Base-by-base conservation (phyloP, 2,113 vertebrate genomes). In the Panurus biarmicus region DNA sequence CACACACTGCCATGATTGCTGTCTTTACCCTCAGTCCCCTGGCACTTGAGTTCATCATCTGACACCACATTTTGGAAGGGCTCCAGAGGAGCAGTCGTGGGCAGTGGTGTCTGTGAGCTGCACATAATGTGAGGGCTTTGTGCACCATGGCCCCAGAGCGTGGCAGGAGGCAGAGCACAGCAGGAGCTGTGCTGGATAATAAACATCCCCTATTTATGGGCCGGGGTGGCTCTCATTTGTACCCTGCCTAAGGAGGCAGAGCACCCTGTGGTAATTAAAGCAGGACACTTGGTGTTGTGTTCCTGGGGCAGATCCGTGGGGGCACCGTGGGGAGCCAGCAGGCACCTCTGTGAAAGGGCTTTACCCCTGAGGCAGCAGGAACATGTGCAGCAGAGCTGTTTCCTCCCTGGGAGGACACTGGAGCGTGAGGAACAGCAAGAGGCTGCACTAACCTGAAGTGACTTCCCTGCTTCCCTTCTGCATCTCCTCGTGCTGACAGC, bases 21-120 rank as follows among this genome's bases (percentile, higher is more conserved):
- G 90, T 36, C 85, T 76, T 40, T n/a, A 4, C 90, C 57, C 77
- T 33, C 0, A 29, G 22, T 87, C 85, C 81, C 57, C 51, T 60
- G 75, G 85, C 10, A 14, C 61, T 91, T 14, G 48, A 51, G 90
- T 82, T 85, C 88, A 79, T 87, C 75, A 29, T 88, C 51, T 96
- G 96, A 90, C 90, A 76, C 33, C 87, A 8, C 28, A 13, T 66
- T 93, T 76, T 92, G 94, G 94, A 94, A 86, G 75, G 83, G 85
- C 88, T 95, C 90, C 92, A 93, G 88, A 56, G 85, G 25, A 88
- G 85, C 79, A 36, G 85, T 83, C 35, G 23, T 83, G 82, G 86
- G 72, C 94, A 88, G 82, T 14, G 56, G 33, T 85, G 92, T 35
- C 95, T 61, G 29, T 66, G 82, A 90, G 86, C 75, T 10, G 3